Conservation (phyloP, 2,888 invertebrate species). For the Amorpha juglandis region DNA sequence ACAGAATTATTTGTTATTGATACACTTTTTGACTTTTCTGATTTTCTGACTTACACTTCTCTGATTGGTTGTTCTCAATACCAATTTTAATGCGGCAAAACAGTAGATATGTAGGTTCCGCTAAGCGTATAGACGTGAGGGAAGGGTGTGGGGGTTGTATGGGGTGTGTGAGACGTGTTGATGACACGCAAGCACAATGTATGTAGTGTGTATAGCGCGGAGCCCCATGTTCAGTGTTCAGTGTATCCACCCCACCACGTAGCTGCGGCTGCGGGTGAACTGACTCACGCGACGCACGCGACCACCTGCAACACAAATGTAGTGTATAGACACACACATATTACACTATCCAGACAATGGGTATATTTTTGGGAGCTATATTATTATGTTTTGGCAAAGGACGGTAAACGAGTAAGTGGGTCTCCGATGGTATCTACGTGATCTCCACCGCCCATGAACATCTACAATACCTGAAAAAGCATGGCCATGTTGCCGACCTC, state of each 20-base stretch:
- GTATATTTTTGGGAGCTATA: too few species aligned
- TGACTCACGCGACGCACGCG: slow-evolving; percentile 92
- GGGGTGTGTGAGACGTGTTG: neutral
- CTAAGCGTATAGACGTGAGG: too few species aligned
- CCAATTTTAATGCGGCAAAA: neutral
- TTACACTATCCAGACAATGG: too few species aligned
- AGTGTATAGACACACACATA: neutral
- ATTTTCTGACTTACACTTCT: too few species aligned
- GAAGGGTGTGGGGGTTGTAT: neutral
- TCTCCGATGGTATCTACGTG: too few species aligned
- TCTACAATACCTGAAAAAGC: too few species aligned
- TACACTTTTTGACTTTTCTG: too few species aligned
- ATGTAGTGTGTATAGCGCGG: slow-evolving; percentile 37
- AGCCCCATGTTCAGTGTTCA: slow-evolving; percentile 45
- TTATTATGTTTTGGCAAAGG: too few species aligned
- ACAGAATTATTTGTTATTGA: neutral
- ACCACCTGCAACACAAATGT: slow-evolving; percentile 77
- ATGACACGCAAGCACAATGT: slow-evolving; percentile 36
- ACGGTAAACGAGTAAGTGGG: too few species aligned
- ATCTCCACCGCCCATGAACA: too few species aligned
- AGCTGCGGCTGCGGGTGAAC: slow-evolving; percentile 89
- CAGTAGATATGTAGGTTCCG: neutral
- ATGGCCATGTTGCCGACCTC: too few species aligned
- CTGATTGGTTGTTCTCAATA: neutral
- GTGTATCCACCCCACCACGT: slow-evolving; percentile 89